Evolutionary conservation across 2,888 invertebrate species (phyloP).

Genomic region (Harpalus rufipes): DNA sequence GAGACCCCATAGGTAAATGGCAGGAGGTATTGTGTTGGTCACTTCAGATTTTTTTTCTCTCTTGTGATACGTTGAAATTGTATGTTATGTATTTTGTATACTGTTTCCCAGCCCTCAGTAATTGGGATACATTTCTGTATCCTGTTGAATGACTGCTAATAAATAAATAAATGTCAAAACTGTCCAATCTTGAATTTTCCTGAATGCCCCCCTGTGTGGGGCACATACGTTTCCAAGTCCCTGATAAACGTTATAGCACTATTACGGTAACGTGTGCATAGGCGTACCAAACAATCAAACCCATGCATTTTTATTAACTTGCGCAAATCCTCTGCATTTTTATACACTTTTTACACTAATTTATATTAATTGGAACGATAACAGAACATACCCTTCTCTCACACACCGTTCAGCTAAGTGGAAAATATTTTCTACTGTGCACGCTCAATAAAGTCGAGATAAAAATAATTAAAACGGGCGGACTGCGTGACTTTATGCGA

Average conservation of each 20-base stretch:
- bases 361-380: constrained; percentile 43
- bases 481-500: background rate
- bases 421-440: constrained; percentile 7
- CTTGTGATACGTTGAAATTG: too few relatives aligned
- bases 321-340: constrained; percentile 6
- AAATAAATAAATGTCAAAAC: too few relatives aligned
- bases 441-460: constrained; percentile 25
- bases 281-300: constrained; percentile 33
- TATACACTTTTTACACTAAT: constrained; percentile 34
- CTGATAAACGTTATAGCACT: constrained; percentile 23
- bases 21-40: too few relatives aligned
- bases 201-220: background rate
- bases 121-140: too few relatives aligned
- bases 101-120: too few relatives aligned
- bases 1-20: too few relatives aligned
- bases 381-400: constrained; percentile 3
- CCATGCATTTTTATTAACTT: constrained; percentile 39
- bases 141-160: too few relatives aligned
- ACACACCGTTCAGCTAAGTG: constrained; percentile 11
- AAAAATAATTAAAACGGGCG: constrained; percentile 2
- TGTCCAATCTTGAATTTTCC: background rate
- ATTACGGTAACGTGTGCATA: constrained; percentile 21
- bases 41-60: too few relatives aligned
- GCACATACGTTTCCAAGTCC: background rate
- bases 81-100: too few relatives aligned